Evolutionary conservation across 2,888 invertebrate genomes (phyloP).

Genomic region (Mythimna lalbum): DNA sequence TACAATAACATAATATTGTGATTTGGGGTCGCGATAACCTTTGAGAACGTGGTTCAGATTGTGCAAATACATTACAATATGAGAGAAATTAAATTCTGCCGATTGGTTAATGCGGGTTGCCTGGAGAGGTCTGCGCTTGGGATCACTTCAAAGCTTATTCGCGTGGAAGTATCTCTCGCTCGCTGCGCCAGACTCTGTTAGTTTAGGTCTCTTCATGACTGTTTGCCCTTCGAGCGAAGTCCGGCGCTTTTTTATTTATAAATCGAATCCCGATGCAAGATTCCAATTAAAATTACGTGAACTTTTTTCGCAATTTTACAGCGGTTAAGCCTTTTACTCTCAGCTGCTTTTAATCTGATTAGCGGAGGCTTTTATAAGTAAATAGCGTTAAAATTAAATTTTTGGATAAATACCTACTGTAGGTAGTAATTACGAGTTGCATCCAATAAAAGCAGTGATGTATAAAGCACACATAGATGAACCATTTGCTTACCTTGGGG

Average conservation of each 20-base stretch:
- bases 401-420: constrained; percentile 1
- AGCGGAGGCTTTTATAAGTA: background rate
- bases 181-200: constrained; percentile 30
- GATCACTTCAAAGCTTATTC: constrained; percentile 37
- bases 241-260: constrained; percentile 9
- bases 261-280: constrained; percentile 28
- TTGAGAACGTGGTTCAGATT: constrained; percentile 19
- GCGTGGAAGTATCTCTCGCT: constrained; percentile 27
- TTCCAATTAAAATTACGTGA: constrained; percentile 25
- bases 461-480: background rate
- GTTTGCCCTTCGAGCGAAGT: constrained; percentile 20
- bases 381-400: too few species aligned
- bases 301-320: constrained; percentile 12
- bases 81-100: constrained; percentile 41
- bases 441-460: background rate
- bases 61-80: constrained; percentile 21
- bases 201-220: constrained; percentile 42
- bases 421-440: background rate
- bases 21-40: constrained; percentile 24
- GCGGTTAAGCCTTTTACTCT: background rate
- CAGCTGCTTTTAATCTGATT: background rate
- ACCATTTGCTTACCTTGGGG: background rate
- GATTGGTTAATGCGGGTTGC: constrained; percentile 32
- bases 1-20: constrained; percentile 27
- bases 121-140: constrained; percentile 11